Evolutionary conservation across 2,888 invertebrate genomes (phyloP).

Genomic region (Cephus pygmeus): DNA sequence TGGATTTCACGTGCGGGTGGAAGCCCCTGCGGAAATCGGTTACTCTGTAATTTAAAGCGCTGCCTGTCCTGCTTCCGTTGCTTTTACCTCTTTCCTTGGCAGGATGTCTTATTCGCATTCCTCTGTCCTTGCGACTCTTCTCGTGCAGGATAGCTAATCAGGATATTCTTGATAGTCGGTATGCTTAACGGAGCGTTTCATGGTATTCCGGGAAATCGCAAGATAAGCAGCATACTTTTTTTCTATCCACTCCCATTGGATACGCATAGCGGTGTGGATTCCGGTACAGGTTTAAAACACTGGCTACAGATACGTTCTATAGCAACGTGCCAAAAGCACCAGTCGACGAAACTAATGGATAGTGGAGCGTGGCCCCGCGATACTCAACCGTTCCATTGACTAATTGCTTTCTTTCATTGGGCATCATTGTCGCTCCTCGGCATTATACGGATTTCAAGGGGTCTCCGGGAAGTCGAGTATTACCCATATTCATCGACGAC

Average conservation of each 20-base stretch:
- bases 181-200: not conserved
- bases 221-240: not conserved
- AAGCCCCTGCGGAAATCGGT: not conserved
- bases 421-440: not conserved
- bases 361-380: not conserved
- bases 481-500: not conserved
- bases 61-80: not conserved
- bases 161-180: not conserved
- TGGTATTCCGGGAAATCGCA: not conserved
- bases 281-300: not conserved
- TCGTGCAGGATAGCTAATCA: not conserved
- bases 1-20: not conserved
- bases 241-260: not conserved
- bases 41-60: not conserved
- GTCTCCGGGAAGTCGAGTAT: not conserved
- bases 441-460: not conserved
- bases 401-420: not conserved
- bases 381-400: not conserved
- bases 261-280: not conserved
- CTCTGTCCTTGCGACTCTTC: not conserved
- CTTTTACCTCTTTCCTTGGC: not conserved
- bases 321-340: not conserved
- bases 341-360: not conserved
- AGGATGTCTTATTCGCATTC: not conserved
- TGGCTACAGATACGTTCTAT: not conserved